Evolutionary conservation across 2,888 invertebrate genomes (phyloP).

Genomic region (Orchesellides sinensis): DNA sequence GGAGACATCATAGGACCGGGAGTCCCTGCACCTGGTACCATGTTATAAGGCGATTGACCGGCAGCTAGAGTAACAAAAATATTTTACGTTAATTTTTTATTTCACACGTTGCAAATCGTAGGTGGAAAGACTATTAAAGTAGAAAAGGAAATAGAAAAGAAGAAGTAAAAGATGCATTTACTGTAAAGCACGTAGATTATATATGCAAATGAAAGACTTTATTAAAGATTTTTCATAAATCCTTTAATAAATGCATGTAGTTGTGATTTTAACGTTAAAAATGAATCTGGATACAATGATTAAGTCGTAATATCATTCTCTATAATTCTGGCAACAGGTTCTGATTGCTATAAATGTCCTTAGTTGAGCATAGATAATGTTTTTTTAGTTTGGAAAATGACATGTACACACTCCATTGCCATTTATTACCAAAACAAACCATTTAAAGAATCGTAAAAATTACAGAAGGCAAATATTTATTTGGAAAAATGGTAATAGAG

Average conservation of each 20-base stretch:
- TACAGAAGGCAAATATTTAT: slow-evolving; percentile 63
- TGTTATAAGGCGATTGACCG: slow-evolving; percentile 85
- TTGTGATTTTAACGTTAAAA: slow-evolving; percentile 30
- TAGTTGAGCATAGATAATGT: slow-evolving; percentile 14
- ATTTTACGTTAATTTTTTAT: slow-evolving; percentile 1
- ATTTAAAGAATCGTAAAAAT: slow-evolving; percentile 61
- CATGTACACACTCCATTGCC: slow-evolving; percentile 41
- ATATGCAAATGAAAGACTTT: not conserved
- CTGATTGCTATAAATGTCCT: slow-evolving; percentile 18
- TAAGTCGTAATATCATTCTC: slow-evolving; percentile 38
- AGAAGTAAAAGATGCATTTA: not conserved
- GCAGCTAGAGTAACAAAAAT: slow-evolving; percentile 80
- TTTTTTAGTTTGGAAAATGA: slow-evolving; percentile 41
- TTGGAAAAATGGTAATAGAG: slow-evolving; percentile 43
- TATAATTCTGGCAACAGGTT: slow-evolving; percentile 59
- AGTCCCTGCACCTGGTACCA: slow-evolving; percentile 87
- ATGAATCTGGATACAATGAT: slow-evolving; percentile 28
- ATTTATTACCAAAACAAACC: slow-evolving; percentile 60
- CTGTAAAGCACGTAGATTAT: too few species aligned
- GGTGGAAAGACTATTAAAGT: not conserved
- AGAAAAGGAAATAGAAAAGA: not conserved
- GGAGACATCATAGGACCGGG: slow-evolving; percentile 97
- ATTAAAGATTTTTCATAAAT: slow-evolving; percentile 16
- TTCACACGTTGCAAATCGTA: too few species aligned
- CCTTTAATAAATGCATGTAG: slow-evolving; percentile 26